phyloP scores from a whole-genome alignment of 2,888 invertebrate species.

The Spodoptera littoralis region DNA sequence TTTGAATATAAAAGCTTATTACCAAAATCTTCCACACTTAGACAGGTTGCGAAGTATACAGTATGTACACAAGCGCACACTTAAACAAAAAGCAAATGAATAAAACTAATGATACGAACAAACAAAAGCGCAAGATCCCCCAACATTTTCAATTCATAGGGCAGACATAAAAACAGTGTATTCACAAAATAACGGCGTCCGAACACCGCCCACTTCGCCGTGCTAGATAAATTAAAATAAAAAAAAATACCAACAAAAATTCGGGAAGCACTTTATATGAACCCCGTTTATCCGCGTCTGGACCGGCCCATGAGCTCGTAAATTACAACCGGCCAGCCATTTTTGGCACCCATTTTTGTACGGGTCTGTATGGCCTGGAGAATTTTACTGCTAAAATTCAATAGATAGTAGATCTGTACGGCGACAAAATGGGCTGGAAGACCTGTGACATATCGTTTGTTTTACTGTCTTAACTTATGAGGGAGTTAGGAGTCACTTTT shows the following conservation, averaged over 20 bases:
- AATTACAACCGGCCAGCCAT: constrained; percentile 65
- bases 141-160: constrained; percentile 53
- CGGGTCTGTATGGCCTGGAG: constrained; percentile 57
- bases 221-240: constrained; percentile 75
- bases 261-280: constrained; percentile 71
- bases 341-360: constrained; percentile 68
- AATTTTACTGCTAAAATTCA: constrained; percentile 60
- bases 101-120: constrained; percentile 13
- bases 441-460: constrained; percentile 26
- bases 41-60: constrained; percentile 24
- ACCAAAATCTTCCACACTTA: not conserved
- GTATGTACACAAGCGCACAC: not conserved
- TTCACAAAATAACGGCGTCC: constrained; percentile 50
- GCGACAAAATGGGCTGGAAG: constrained; percentile 37
- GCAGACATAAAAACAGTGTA: constrained; percentile 49
- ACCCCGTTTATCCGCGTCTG: constrained; percentile 69
- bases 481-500: too few species aligned
- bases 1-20: constrained; percentile 1
- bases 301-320: constrained; percentile 64
- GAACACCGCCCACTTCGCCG: constrained; percentile 63
- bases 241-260: constrained; percentile 65
- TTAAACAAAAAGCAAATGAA: constrained; percentile 7
- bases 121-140: constrained; percentile 14
- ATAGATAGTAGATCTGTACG: constrained; percentile 52
- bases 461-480: constrained; percentile 6